Evolutionary conservation across 2,888 invertebrate species (phyloP).

Genomic region (Microchrysa polita): DNA sequence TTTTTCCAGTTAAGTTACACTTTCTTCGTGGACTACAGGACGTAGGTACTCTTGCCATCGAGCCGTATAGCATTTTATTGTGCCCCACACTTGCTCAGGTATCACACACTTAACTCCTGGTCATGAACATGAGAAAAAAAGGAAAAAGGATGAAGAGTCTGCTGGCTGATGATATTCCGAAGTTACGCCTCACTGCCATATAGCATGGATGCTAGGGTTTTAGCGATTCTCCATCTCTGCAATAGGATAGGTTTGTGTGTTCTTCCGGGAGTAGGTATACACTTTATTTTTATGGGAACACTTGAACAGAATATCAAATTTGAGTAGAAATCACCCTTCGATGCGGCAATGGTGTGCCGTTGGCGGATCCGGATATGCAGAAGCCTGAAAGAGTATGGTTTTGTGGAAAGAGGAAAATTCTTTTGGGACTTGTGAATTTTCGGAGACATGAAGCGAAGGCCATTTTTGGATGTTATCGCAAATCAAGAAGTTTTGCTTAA

Average conservation of each 20-base stretch:
- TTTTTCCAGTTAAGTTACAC: conserved; percentile 22
- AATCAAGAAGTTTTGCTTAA: conserved; percentile 34
- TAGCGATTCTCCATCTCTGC: too few species aligned
- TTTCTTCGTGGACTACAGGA: background rate
- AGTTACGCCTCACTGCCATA: too few species aligned
- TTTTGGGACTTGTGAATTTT: conserved; percentile 8
- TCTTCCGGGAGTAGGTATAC: conserved; percentile 11
- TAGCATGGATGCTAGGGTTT: too few species aligned
- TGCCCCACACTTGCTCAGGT: too few species aligned
- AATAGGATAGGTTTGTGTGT: too few species aligned
- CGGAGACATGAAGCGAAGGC: background rate
- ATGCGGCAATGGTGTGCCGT: background rate
- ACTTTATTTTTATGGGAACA: conserved; percentile 40
- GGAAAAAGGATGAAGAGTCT: too few species aligned
- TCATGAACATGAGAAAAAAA: too few species aligned
- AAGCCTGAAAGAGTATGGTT: background rate
- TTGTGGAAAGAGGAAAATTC: background rate
- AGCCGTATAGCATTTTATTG: too few species aligned
- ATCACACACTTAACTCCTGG: too few species aligned
- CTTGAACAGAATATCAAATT: conserved; percentile 43
- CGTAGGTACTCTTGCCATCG: background rate
- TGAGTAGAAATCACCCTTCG: background rate
- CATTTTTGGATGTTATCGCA: conserved; percentile 37
- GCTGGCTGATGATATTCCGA: too few species aligned
- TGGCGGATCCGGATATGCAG: background rate